Evolutionary conservation across 2,888 invertebrate species (phyloP).

Genomic region (Pristionchus entomophagus): DNA sequence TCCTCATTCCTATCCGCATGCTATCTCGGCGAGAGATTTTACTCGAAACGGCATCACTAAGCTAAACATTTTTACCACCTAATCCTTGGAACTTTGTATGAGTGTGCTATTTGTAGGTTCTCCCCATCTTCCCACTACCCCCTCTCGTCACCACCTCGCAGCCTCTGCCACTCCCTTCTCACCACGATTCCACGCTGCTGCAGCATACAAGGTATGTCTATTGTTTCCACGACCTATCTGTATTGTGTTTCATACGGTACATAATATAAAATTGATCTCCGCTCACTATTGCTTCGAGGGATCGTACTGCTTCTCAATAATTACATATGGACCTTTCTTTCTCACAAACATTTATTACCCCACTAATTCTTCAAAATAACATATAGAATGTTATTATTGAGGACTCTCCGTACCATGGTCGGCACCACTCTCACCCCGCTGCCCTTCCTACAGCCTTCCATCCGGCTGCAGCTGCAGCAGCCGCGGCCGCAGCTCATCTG

Average conservation of each 20-base stretch:
- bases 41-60: background rate
- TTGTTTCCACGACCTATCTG: no score
- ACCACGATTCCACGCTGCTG: conserved; percentile 33
- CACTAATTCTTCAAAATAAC: no score
- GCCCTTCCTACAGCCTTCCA: conserved; percentile 5
- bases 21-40: no score
- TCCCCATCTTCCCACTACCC: conserved; percentile 11
- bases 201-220: conserved; percentile 26
- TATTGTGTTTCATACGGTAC: no score
- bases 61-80: background rate
- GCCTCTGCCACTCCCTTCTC: conserved; percentile 36
- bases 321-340: no score
- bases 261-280: no score
- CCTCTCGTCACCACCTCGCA: conserved; percentile 12
- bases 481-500: background rate
- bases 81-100: no score
- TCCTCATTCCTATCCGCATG: no score
- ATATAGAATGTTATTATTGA: no score
- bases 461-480: conserved; percentile 25
- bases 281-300: no score
- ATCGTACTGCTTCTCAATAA: no score
- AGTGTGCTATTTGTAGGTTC: background rate
- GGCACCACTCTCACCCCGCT: conserved; percentile 33
- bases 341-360: no score
- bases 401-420: conserved; percentile 28